Base-by-base conservation (phyloP, 2,797 vertebrate species). In the Chaetophractus vellerosus region DNA sequence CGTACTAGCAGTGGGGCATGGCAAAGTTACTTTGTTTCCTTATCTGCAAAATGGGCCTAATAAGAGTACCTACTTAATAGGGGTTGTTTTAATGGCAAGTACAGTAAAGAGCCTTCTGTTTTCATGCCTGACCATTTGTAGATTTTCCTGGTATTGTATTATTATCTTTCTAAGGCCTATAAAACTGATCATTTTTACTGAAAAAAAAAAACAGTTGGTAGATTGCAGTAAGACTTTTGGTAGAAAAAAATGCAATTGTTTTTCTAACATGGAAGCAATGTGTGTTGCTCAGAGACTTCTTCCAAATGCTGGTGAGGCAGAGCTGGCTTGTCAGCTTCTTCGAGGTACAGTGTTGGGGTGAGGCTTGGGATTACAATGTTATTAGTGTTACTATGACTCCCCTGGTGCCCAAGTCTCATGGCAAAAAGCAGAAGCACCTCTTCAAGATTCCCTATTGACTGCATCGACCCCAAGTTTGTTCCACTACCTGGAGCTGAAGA, bases 161-260 rank as follows among this genome's bases (percentile, higher is more conserved):
- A 55, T 80, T 38, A 69, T 69, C 38, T 86, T 63, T 92, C 72
- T 33, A 80, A 87, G 23, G 9, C 3, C 52, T 50, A 69, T 15
- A 33, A 90, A 69, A 45, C 15, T 41, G 45, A 85, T 85, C 2
- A 76, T 50, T 88, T 87, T 96, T 94, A 57, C 9, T 69, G 9
- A n/a, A 26, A 48, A 72, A 57, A 81, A 72, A 72, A 57, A 81
- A 72, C 9, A 38, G 12, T 82, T 90, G 10, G 19, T 48, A 78
- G 23, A n/a, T 74, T 64, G 4, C 33, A 52, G 19, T 33, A 69
- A 88, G 69, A 0, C 9, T 86, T 80, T 91, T 79, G 28, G 55
- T n/a, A 79, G 33, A 87, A 63, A 26, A 86, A 94, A 72, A 63
- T 74, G 50, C 2, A 18, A 78, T 74, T 28, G 2, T 61, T 86